Percentiles rank a stretch among this genome's conserved stretches.
Conservation (phyloP, 1,140 invertebrate species). For the Nephotettix cincticeps region DNA sequence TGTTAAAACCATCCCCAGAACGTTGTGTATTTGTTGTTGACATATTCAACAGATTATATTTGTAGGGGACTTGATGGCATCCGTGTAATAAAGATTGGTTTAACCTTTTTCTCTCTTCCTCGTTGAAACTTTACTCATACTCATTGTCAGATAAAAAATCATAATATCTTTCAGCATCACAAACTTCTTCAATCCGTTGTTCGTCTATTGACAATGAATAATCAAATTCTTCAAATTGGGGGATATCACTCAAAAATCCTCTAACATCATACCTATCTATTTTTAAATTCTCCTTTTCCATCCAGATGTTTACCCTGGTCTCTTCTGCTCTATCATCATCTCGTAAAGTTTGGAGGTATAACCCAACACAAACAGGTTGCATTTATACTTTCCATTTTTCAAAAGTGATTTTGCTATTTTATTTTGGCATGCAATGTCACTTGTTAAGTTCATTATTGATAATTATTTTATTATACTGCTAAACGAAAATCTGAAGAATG, state of each 20-base stretch:
- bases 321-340: constrained; percentile 51
- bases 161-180: background rate
- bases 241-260: constrained; percentile 79
- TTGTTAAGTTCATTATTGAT: no score
- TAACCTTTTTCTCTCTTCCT: background rate
- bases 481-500: no score
- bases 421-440: no score
- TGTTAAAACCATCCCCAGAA: no score
- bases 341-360: background rate
- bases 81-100: background rate
- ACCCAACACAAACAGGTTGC: background rate
- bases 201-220: background rate
- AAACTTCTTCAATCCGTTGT: background rate
- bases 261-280: constrained; percentile 98
- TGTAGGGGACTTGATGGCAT: background rate
- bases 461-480: no score
- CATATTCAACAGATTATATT: background rate
- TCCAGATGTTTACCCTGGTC: constrained; percentile 96
- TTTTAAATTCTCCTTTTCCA: constrained; percentile 89
- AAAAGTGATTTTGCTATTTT: background rate
- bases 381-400: background rate
- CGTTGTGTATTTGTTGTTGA: no score
- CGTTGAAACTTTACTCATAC: no score
- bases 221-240: constrained; percentile 67
- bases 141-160: no score